Conservation (phyloP, 2,113 vertebrate species). For the Smithornis capensis region DNA sequence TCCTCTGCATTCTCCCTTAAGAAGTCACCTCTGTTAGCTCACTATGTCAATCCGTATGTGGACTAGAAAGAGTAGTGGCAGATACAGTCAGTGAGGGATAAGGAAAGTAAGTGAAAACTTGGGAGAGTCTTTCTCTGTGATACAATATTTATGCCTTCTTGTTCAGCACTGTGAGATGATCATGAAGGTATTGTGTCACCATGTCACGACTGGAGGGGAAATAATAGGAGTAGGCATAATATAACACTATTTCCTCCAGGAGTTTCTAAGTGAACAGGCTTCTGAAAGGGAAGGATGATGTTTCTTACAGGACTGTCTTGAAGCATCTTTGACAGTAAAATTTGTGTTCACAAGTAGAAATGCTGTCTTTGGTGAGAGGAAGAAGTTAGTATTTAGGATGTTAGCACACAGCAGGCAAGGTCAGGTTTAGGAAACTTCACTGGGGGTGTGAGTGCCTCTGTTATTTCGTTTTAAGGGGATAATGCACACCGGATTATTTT, state of each 20-base stretch:
- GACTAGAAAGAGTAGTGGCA: constrained; percentile 60
- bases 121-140: constrained; percentile 48
- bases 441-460: constrained; percentile 75
- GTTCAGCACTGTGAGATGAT: constrained; percentile 59
- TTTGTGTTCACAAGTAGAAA: constrained; percentile 48
- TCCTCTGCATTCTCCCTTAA: constrained; percentile 80
- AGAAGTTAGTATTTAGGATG: constrained; percentile 15
- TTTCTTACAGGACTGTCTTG: constrained; percentile 59
- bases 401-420: constrained; percentile 60
- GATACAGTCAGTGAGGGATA: constrained; percentile 43
- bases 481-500: constrained; percentile 73
- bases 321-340: constrained; percentile 62
- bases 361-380: constrained; percentile 34
- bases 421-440: constrained; percentile 56
- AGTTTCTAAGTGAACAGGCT: constrained; percentile 63
- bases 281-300: constrained; percentile 64
- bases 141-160: constrained; percentile 70
- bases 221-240: constrained; percentile 51
- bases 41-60: constrained; percentile 30
- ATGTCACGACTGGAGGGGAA: constrained; percentile 65
- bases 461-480: constrained; percentile 73
- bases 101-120: constrained; percentile 47
- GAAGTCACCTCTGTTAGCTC: constrained; percentile 61
- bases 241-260: constrained; percentile 62
- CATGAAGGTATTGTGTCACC: constrained; percentile 49